phyloP scores from a whole-genome alignment of 2,797 vertebrate genomes.

The Mormyrus hasselquistii region DNA sequence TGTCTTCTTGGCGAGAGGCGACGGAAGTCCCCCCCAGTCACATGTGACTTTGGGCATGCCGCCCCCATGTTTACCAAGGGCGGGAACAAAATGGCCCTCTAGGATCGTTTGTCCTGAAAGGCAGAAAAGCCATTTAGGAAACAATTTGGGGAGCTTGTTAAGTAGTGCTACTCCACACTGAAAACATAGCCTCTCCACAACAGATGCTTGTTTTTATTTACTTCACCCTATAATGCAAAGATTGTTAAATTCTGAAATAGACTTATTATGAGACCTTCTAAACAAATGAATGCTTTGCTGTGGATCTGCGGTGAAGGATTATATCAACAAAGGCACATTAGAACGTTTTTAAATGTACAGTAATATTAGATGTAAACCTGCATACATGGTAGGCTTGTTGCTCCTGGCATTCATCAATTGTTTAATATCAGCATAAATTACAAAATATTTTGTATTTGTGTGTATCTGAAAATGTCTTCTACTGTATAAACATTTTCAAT shows the following conservation, averaged over 20 bases:
- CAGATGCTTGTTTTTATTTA: conserved; percentile 66
- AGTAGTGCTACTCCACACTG: conserved; percentile 59
- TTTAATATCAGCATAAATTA: background rate
- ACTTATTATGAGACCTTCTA: conserved; percentile 45
- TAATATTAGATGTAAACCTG: conserved; percentile 2
- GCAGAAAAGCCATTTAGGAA: conserved; percentile 50
- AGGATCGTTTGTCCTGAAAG: conserved; percentile 17
- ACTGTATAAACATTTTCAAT: background rate
- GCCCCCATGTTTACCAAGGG: conserved; percentile 59
- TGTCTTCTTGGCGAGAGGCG: conserved; percentile 45
- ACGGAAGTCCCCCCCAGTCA: conserved; percentile 57
- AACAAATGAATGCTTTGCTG: conserved; percentile 54
- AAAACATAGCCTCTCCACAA: conserved; percentile 62
- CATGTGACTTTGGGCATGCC: conserved; percentile 59
- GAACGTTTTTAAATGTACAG: conserved; percentile 29
- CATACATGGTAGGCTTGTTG: background rate
- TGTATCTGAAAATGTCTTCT: background rate
- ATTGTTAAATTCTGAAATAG: conserved; percentile 56
- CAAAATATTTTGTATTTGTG: background rate
- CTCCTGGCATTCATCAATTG: background rate
- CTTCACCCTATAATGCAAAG: conserved; percentile 46
- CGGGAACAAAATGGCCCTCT: conserved; percentile 14
- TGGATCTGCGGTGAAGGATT: conserved; percentile 43
- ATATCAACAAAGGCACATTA: conserved; percentile 37
- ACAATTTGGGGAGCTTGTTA: conserved; percentile 54